Base-by-base conservation (phyloP, 2,888 invertebrate species). In the Ophraella communa region DNA sequence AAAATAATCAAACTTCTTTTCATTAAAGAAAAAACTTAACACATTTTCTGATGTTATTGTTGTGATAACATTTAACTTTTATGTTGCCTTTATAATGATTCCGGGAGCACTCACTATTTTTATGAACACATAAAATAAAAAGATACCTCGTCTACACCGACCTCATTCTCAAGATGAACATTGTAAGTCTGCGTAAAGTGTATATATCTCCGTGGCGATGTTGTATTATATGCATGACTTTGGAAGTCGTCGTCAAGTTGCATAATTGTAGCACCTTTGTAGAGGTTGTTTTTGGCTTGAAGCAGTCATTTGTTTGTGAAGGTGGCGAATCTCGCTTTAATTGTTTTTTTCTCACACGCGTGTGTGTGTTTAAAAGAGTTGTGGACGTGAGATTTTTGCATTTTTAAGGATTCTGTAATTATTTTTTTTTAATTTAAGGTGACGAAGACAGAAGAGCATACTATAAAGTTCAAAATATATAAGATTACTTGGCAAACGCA, bases 251-350 rank as follows among this genome's bases (percentile, higher is more conserved):
- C 59, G 59, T 59, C 59, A 59, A 64, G 64, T 49, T 47, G 64
- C 47, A 54, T 64, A 64, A 64, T 64, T 64, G 59, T 64, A 64
- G 59, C 64, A 64, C 64, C 64, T 64, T 54, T 64, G 47, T 64
- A 58, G 59, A 58, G 42, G 52, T 24, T 24, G 27, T 17, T 17
- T 51, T 51, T 35, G 21, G 47, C 21, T 49, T 51, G 52, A 57
- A 62, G 62, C 56, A 62, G 51, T 63, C 63, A 55, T 60, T 60
- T 60, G 54, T 55, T 30, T 58, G 35, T 20, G 27, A 58, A 59
- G 59, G 64, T 64, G 64, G 54, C 54, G 60, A 60, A 60, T 52
- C 52, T 49, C 30, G n/a, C 42, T 52, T 52, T 60, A 60, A 60
- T 60, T 60, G 60, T 52, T 60, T 17, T 10, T 42, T 20, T n/a